Evolutionary conservation across 1,140 invertebrate genomes (phyloP).

Genomic region (Drosophila persimilis): DNA sequence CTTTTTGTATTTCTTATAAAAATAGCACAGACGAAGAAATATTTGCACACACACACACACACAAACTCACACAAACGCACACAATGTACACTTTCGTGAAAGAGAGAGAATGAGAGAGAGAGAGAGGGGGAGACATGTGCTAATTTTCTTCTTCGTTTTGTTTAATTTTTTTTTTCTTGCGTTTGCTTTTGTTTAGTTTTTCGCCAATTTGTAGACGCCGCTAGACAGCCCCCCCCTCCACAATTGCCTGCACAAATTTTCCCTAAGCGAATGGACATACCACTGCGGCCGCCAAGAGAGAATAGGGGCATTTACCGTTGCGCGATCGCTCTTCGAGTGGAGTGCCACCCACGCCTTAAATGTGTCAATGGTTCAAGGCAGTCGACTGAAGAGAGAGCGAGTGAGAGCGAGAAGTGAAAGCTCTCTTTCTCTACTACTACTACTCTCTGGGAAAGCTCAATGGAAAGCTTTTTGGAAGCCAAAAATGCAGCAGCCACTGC

Average conservation of each 20-base stretch:
- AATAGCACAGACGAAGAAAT: conserved; percentile 78
- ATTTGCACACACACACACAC: conserved; percentile 64
- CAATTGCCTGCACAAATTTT: no score
- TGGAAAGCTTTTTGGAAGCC: conserved; percentile 19
- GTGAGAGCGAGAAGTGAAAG: conserved; percentile 21
- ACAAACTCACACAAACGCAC: conserved; percentile 23
- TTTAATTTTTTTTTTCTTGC: conserved; percentile 9
- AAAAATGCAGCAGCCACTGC: conserved; percentile 5
- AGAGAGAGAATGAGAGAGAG: no score
- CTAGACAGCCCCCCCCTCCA: no score
- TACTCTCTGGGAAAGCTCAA: neutral
- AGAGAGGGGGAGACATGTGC: conserved; percentile 18
- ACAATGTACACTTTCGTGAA: neutral
- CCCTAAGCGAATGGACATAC: no score
- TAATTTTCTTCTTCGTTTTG: conserved; percentile 56
- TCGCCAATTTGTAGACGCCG: neutral
- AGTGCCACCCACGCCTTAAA: conserved; percentile 48
- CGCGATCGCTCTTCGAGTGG: neutral
- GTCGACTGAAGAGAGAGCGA: conserved; percentile 28
- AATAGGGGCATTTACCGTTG: no score
- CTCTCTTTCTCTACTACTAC: neutral
- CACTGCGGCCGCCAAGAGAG: no score
- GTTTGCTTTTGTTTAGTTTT: conserved; percentile 49
- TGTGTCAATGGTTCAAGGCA: conserved; percentile 79
- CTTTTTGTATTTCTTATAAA: conserved; percentile 57